Percentiles rank a stretch among this genome's conserved stretches.
phyloP scores from a whole-genome alignment of 2,888 invertebrate genomes.

The Rhingia rostrata region DNA sequence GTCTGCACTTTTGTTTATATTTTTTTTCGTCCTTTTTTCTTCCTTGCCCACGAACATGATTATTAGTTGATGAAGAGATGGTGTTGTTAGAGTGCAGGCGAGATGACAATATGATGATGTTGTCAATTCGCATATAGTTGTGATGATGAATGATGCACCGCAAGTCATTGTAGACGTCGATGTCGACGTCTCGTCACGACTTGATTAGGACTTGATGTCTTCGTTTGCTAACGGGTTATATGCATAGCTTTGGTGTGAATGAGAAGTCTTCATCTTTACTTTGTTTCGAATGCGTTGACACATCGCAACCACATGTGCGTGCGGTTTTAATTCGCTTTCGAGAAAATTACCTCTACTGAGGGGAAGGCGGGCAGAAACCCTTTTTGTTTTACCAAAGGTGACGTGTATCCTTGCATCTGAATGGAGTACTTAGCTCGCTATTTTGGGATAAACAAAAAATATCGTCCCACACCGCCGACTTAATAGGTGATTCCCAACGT shows the following conservation, averaged over 20 bases:
- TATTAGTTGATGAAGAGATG: conserved; percentile 27
- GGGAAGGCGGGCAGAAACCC: neutral
- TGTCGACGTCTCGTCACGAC: conserved; percentile 60
- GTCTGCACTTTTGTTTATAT: conserved; percentile 46
- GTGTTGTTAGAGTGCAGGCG: neutral
- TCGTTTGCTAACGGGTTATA: conserved; percentile 13
- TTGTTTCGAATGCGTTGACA: conserved; percentile 45
- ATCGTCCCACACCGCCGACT: too few relatives aligned
- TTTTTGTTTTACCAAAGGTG: conserved; percentile 46
- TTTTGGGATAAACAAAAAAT: too few relatives aligned
- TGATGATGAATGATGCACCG: conserved; percentile 65
- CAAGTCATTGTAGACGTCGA: conserved; percentile 70
- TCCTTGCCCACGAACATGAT: conserved; percentile 53
- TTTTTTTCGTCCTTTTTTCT: conserved; percentile 17
- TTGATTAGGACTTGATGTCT: conserved; percentile 57
- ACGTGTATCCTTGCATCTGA: conserved; percentile 26
- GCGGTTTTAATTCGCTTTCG: conserved; percentile 46
- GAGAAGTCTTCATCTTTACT: conserved; percentile 46
- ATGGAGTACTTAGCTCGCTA: too few relatives aligned
- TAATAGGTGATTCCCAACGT: neutral
- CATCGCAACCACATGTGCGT: conserved; percentile 44
- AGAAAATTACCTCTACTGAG: conserved; percentile 55
- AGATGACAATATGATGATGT: conserved; percentile 47
- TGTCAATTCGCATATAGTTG: conserved; percentile 55
- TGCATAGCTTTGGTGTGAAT: neutral